These are phyloP conservation scores for Callinectes sapidus DNA, from an alignment of 2,888 invertebrate species.

Conservation along the genomic window DNA sequence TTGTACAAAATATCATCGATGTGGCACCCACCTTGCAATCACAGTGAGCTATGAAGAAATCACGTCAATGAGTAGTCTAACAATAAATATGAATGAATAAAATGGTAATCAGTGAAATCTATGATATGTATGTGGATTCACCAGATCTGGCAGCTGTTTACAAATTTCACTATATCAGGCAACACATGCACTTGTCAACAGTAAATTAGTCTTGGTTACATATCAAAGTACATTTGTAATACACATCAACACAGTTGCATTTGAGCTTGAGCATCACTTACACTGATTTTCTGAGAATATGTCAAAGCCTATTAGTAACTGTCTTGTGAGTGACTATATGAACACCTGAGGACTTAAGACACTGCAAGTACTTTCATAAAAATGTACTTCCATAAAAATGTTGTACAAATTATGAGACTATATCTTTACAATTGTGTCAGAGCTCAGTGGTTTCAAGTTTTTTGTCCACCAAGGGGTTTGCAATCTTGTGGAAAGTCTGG, in stretches of 20 bases:
- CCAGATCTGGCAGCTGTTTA: neutral
- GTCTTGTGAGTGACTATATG: neutral
- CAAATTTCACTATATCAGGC: neutral
- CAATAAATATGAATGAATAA: slow-evolving; percentile 9
- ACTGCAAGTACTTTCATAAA: neutral
- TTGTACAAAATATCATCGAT: slow-evolving; percentile 33
- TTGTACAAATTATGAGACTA: slow-evolving; percentile 30
- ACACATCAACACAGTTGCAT: neutral
- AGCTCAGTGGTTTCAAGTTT: slow-evolving; percentile 72
- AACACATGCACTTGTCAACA: neutral
- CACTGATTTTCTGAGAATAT: neutral
- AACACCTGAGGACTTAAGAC: slow-evolving; percentile 29
- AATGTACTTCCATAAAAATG: neutral
- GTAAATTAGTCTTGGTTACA: neutral
- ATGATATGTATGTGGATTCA: slow-evolving; percentile 21
- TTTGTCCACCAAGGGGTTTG: slow-evolving; percentile 71
- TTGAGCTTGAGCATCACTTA: neutral
- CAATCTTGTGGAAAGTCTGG: slow-evolving; percentile 72
- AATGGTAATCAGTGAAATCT: neutral
- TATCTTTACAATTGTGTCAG: slow-evolving; percentile 45
- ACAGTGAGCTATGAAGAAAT: slow-evolving; percentile 17
- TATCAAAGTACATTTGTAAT: neutral
- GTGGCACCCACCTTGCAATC: slow-evolving; percentile 12
- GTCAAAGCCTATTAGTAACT: neutral
- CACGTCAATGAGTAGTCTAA: neutral